Base-by-base conservation (phyloP, 2,888 invertebrate species). In the Ashinkailepas kermadecensis region DNA sequence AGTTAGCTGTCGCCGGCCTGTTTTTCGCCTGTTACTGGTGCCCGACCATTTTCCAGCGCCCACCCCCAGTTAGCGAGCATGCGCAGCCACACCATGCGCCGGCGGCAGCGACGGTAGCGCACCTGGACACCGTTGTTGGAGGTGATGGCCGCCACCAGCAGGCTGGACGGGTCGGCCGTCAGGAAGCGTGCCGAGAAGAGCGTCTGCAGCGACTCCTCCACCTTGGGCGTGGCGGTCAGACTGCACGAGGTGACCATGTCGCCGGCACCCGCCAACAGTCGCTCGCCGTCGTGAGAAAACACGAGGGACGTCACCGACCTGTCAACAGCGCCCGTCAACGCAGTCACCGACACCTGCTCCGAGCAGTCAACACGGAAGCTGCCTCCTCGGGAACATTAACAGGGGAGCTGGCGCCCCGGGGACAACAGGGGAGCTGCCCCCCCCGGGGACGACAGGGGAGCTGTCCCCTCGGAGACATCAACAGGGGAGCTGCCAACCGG, bases 91-190 rank as follows among this genome's bases (percentile, higher is more conserved):
- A 10, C 23, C 70, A 56, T 12, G 21, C 56, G 54, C 18, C 39
- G 13, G 39, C 74, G 74, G 54, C 25, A 70, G 70, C 65, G 65
- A 13, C 54, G 74, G n/a, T 4, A n/a, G n/a, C 79, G 1, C n/a
- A 79, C 79, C 79, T 79, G 79, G 8, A 79, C 58, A 58, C 79
- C 79, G 79, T 59, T 79, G 79, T 79, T 79, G 23, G 79, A 79
- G 0, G 79, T 79, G 79, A 79, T 79, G 79, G 58, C 79, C 12
- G 79, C 79, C 58, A 79, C 79, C 13, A 79, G 58, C 58, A 79
- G 79, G 18, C 23, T 25, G 11, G 12, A 4, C 15, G 79, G 58
- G 79, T 79, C 58, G 23, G 57, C 12, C 25, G 79, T 23, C 9
- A n/a, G 10, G 58, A 79, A 79, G 57, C 57, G 58, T 0, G 79